A percentile compares a stretch with the other conserved stretches of the same genome.
These are phyloP conservation scores for Euzetes globulus DNA, from an alignment of 2,888 invertebrate genomes.

Conservation along the genomic window DNA sequence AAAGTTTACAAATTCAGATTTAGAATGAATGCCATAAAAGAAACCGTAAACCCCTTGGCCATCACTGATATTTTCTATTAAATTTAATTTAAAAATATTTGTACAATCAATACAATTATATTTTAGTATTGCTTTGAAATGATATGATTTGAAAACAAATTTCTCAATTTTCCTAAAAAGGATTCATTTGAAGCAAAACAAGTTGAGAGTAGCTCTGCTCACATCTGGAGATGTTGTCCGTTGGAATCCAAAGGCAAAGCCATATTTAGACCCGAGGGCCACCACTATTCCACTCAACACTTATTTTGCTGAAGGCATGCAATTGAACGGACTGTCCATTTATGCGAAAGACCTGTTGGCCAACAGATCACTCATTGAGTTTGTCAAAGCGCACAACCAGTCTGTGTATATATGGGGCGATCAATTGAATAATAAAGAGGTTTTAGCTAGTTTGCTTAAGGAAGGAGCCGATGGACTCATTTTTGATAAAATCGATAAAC, in stretches of 20 bases:
- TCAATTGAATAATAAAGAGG: neutral
- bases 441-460: neutral
- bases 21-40: too few species aligned
- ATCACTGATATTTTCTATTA: too few species aligned
- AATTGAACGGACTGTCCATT: conserved; percentile 57
- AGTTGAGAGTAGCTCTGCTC: conserved; percentile 90
- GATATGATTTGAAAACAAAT: neutral
- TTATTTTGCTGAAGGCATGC: conserved; percentile 62
- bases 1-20: too few species aligned
- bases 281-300: conserved; percentile 71
- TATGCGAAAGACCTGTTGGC: neutral
- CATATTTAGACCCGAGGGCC: conserved; percentile 76
- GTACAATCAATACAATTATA: neutral
- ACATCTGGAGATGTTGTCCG: conserved; percentile 63
- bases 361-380: neutral
- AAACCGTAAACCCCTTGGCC: too few species aligned
- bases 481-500: conserved; percentile 27
- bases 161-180: conserved; percentile 45
- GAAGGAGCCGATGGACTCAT: conserved; percentile 26
- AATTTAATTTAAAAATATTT: neutral
- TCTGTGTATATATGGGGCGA: conserved; percentile 28
- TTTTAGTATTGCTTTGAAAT: neutral
- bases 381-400: conserved; percentile 14
- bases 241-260: conserved; percentile 56
- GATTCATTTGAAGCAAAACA: conserved; percentile 86